Base-by-base conservation (phyloP, 2,797 vertebrate species). In the Oreochromis grahami region DNA sequence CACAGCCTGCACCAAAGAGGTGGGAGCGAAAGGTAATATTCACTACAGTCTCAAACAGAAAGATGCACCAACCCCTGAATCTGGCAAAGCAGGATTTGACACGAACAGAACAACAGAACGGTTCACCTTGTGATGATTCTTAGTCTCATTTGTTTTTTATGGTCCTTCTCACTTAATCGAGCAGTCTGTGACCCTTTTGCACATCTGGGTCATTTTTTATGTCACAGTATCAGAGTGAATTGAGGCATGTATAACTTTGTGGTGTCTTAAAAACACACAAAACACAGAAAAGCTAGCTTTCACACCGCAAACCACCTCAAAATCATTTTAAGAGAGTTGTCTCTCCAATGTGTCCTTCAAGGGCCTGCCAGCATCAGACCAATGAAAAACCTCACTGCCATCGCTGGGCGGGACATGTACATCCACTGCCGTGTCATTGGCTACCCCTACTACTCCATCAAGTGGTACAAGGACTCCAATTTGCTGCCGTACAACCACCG, bases 351-450 rank as follows among this genome's bases (percentile, higher is more conserved):
- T 93, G 86, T 94, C 87, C 93, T 92, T 93, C 79, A 94, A 98
- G 98, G 98, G 90, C 98, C 98, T 91, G 97, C 97, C 91, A 99
- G 98, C 96, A 99, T 99, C 91, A 97, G 99, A 91, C 97, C 98
- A 84, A 99, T 99, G 98, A 99, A 97, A 95, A 99, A 99, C 89
- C 98, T 99, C 95, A 99, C 99, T 86, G 99, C 99, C 90, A 99
- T 99, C 87, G 99, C 98, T 1, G 99, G 98, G 50, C 96, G 99
- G 88, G 98, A 99, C 94, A 99, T 98, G 29, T 99, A 98, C 93
- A 99, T 99, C 88, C 98, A 99, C 96, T 99, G 99, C 60, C 98
- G 98, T 3, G 98, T 99, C 90, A 99, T 99, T 19, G 99, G 99
- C 83, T 99, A 99, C 86, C 99, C 99, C 0, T 99, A 99, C 88